These are phyloP conservation scores for Aspidiotus rigidus DNA, from an alignment of 2,888 invertebrate genomes.

Conservation along the genomic window DNA sequence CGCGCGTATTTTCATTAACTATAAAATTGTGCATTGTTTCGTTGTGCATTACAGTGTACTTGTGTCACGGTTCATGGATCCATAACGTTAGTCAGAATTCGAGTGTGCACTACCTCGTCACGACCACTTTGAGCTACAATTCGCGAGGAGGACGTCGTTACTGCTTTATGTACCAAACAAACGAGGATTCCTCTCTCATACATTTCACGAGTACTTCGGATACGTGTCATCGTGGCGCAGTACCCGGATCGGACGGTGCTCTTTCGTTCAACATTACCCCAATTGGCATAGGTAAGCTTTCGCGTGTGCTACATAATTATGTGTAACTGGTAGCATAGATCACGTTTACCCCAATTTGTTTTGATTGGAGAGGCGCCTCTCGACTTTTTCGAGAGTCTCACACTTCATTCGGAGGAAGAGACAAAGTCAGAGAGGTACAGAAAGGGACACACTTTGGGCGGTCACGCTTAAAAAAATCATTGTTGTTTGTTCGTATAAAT, in stretches of 20 bases:
- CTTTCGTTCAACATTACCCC: constrained; percentile 59
- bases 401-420: too few species aligned
- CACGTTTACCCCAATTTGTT: too few species aligned
- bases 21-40: constrained; percentile 7
- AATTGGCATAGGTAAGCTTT: constrained; percentile 25
- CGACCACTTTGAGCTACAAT: constrained; percentile 60
- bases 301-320: background rate
- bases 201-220: constrained; percentile 54
- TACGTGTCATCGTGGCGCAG: constrained; percentile 54
- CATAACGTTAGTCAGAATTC: constrained; percentile 49
- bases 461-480: too few species aligned
- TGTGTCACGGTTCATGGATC: constrained; percentile 82
- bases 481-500: too few species aligned
- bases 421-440: too few species aligned
- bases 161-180: constrained; percentile 68
- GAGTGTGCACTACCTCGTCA: constrained; percentile 74
- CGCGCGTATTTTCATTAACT: too few species aligned
- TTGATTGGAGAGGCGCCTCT: too few species aligned
- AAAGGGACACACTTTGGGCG: too few species aligned
- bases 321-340: too few species aligned
- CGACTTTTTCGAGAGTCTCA: too few species aligned
- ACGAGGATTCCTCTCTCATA: constrained; percentile 45
- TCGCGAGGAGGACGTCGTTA: constrained; percentile 58
- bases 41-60: constrained; percentile 56
- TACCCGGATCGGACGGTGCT: constrained; percentile 49